These are phyloP conservation scores for Lochmaea capreae DNA, from an alignment of 2,888 invertebrate genomes.

Conservation along the genomic window DNA sequence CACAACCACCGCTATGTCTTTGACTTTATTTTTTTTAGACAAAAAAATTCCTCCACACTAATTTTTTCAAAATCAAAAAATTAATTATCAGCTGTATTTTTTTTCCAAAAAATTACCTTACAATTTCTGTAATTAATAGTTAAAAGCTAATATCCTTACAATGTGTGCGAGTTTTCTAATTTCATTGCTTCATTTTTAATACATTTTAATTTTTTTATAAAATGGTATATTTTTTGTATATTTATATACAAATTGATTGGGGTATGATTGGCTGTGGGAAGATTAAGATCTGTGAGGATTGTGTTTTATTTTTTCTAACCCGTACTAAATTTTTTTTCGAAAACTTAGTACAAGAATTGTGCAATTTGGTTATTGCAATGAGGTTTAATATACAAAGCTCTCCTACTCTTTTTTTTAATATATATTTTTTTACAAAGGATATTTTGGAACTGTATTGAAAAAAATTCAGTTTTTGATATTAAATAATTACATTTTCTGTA, in stretches of 20 bases:
- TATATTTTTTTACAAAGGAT: background rate
- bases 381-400: slow-evolving; percentile 22
- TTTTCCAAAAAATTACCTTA: background rate
- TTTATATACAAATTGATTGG: slow-evolving; percentile 23
- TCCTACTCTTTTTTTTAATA: slow-evolving; percentile 19
- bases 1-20: slow-evolving; percentile 48
- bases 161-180: slow-evolving; percentile 39
- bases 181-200: slow-evolving; percentile 34
- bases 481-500: background rate
- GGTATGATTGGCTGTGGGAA: slow-evolving; percentile 10
- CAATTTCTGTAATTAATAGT: background rate
- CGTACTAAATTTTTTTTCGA: slow-evolving; percentile 1
- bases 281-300: slow-evolving; percentile 12
- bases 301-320: slow-evolving; percentile 15
- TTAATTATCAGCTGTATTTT: slow-evolving; percentile 9
- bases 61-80: slow-evolving; percentile 18
- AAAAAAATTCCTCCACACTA: slow-evolving; percentile 20
- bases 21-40: slow-evolving; percentile 36
- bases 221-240: slow-evolving; percentile 18
- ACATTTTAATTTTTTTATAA: slow-evolving; percentile 41
- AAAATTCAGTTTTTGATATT: background rate
- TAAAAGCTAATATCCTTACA: slow-evolving; percentile 20
- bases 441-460: background rate
- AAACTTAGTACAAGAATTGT: slow-evolving; percentile 16
- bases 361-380: slow-evolving; percentile 25